phyloP scores from a whole-genome alignment of 2,797 vertebrate species.

The Choloepus didactylus region DNA sequence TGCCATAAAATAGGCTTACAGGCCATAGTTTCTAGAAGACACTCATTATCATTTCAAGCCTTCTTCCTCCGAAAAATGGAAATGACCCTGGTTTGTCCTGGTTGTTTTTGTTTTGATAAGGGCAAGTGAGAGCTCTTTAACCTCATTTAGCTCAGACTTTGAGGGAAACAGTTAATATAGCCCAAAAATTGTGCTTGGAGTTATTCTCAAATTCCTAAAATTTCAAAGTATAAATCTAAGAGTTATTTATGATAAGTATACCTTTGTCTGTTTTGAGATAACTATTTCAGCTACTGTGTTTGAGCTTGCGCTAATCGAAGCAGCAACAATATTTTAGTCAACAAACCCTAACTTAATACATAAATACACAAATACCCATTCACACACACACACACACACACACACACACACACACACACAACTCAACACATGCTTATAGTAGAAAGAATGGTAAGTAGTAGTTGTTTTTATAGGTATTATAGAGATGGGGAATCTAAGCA shows the following conservation, averaged over 20 bases:
- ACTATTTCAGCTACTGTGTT: not conserved
- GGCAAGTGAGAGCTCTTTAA: not conserved
- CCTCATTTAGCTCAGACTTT: not conserved
- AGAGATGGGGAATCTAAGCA: not conserved
- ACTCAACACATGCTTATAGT: not conserved
- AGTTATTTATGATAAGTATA: not conserved
- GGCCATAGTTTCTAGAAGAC: not conserved
- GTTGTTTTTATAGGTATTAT: not conserved
- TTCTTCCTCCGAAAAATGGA: not conserved
- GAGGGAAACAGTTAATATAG: not conserved
- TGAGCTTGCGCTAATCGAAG: not conserved
- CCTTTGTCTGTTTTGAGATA: not conserved
- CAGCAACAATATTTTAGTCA: not conserved
- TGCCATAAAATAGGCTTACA: not conserved
- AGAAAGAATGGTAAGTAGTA: not conserved
- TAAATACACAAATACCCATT: not conserved
- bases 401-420: not conserved
- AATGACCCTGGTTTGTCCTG: not conserved
- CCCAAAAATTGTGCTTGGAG: not conserved
- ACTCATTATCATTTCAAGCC: not conserved
- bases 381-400: not conserved
- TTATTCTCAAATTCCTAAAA: slow-evolving; percentile 9
- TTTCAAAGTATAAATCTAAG: not conserved
- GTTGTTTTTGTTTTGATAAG: not conserved
- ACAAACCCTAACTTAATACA: not conserved